Conservation (phyloP, 2,797 vertebrate species). For the Adelosebastes latens region DNA sequence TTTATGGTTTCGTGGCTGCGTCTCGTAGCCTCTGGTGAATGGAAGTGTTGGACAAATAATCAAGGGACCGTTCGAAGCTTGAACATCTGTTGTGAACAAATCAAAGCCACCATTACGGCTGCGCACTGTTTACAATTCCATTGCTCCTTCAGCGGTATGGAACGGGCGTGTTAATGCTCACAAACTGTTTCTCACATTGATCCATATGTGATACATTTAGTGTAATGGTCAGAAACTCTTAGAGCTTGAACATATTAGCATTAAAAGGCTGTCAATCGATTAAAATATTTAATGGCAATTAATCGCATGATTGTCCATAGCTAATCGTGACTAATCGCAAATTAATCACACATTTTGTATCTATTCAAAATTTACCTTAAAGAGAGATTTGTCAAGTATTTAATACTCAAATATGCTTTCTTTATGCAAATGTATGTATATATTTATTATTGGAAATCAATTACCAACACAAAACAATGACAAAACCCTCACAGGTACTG, state of each 20-base stretch:
- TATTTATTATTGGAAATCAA: too few species aligned
- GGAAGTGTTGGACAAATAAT: slow-evolving; percentile 48
- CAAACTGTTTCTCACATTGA: slow-evolving; percentile 1
- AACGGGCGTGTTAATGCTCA: not conserved
- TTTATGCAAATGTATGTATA: too few species aligned
- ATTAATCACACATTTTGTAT: too few species aligned
- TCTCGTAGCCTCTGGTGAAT: slow-evolving; percentile 42
- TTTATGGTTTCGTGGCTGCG: slow-evolving; percentile 59
- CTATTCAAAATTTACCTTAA: too few species aligned
- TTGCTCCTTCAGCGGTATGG: slow-evolving; percentile 6
- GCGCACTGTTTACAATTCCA: slow-evolving; percentile 31
- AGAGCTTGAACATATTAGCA: not conserved
- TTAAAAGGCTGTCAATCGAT: too few species aligned
- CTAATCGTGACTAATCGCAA: too few species aligned
- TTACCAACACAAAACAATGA: too few species aligned
- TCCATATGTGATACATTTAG: not conserved
- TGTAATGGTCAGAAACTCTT: not conserved
- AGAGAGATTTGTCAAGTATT: too few species aligned
- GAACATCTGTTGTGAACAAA: slow-evolving; percentile 77
- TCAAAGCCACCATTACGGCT: slow-evolving; percentile 56
- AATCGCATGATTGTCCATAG: too few species aligned
- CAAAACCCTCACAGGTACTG: too few species aligned
- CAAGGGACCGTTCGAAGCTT: slow-evolving; percentile 49
- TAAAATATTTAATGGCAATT: too few species aligned
- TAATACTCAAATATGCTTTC: too few species aligned